These are phyloP conservation scores for Acanthis flammea DNA, from an alignment of 2,797 vertebrate species.

Conservation along the genomic window DNA sequence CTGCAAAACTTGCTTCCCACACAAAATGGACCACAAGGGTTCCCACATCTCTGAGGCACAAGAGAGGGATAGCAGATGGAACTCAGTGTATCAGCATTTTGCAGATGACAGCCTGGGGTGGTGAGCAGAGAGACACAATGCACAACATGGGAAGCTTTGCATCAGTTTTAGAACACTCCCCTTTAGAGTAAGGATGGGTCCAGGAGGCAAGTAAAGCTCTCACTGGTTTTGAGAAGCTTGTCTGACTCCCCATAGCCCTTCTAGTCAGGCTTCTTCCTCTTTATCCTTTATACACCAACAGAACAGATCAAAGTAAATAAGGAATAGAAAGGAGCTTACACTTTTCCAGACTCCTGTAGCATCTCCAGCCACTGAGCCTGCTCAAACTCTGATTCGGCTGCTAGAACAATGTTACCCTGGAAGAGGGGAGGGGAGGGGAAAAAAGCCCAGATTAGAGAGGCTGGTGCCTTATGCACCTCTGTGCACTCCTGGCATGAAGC, in stretches of 20 bases:
- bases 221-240: neutral
- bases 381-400: slow-evolving; percentile 89
- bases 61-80: neutral
- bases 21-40: neutral
- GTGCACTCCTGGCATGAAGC: neutral
- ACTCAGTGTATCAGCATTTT: neutral
- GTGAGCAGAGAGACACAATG: neutral
- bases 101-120: neutral
- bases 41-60: neutral
- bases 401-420: slow-evolving; percentile 90
- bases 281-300: neutral
- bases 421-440: slow-evolving; percentile 30
- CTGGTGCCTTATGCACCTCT: neutral
- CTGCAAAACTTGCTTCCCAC: neutral
- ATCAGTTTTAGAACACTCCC: neutral
- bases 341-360: slow-evolving; percentile 96
- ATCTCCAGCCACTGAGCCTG: slow-evolving; percentile 94
- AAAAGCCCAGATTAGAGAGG: neutral
- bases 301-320: neutral
- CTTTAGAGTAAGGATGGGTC: neutral
- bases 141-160: neutral
- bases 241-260: neutral
- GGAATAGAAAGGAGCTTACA: slow-evolving; percentile 78
- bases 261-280: neutral
- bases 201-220: neutral